Evolutionary conservation across 1,140 invertebrate species (phyloP), one percentile per base, ranked within the genome.

Genomic region (Drosophila nasuta): DNA sequence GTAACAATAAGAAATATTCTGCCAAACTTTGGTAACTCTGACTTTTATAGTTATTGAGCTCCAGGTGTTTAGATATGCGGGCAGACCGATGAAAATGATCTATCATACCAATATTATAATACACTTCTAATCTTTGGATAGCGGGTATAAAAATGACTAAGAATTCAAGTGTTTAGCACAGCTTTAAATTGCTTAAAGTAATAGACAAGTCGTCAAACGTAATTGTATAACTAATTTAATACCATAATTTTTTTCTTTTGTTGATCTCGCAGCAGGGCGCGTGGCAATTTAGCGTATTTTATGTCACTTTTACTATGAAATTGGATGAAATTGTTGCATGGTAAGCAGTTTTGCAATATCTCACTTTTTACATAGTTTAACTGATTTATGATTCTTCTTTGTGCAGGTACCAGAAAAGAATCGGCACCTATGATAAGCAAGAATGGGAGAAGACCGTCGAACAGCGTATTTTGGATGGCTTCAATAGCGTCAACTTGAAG

Each of bases 391-490:
- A 25, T 33, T 30, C 8, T 38, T 49, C 51, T 57, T 51, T 69
- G 87, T 64, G 66, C 73, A 97, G 96, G 96, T 98, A 98, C 94
- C 97, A 98, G 92, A 97, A 97, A 91, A 97, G 98, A 95, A 98
- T 99, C 92, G 97, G 97, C 85, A 97, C 96, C 28, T 98, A 98
- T 93, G 98, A 99, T 93, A 98, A 98, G 91, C 97, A 98, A 92
- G 95, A 97, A 95, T 99, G 98, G 98, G 98, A 99, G 92, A 97
- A 96, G 83, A 97, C 96, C 64, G 96, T 98, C 66, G 98, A 99
- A 91, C 96, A 97, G 91, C 94, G 97, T 79, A 96, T 98, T 78
- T 94, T 97, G 83, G 95, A 96, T 93, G 96, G 97, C 68, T 95
- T 98, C 43, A 96, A 95, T 69, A 96, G 97, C 91, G 95, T 98